Evolutionary conservation across 2,797 vertebrate species (phyloP).

Genomic region (Menidia menidia): DNA sequence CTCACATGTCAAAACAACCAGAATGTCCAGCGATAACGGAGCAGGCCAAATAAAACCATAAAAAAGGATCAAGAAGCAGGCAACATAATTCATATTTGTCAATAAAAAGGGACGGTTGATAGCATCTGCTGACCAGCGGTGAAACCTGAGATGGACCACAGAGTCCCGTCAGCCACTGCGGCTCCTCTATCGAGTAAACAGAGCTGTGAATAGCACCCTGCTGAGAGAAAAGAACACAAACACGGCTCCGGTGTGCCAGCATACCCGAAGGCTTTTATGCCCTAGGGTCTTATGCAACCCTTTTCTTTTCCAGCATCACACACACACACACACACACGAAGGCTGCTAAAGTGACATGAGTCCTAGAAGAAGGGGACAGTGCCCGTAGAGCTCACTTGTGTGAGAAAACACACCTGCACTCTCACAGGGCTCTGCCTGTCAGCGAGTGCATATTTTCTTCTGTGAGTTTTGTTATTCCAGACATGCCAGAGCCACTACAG

Average conservation of each 20-base stretch:
- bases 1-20: conserved; percentile 27
- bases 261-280: conserved; percentile 32
- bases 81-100: conserved; percentile 20
- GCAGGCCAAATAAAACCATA: conserved; percentile 41
- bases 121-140: conserved; percentile 36
- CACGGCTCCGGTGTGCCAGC: conserved; percentile 29
- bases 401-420: conserved; percentile 36
- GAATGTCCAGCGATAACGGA: neutral
- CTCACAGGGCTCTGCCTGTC: conserved; percentile 15
- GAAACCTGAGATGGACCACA: conserved; percentile 64
- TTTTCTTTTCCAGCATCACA: conserved; percentile 28
- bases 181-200: conserved; percentile 71
- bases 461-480: conserved; percentile 31
- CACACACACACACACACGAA: conserved; percentile 5
- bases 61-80: conserved; percentile 36
- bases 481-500: conserved; percentile 51
- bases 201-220: conserved; percentile 51
- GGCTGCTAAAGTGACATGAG: conserved; percentile 17
- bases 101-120: conserved; percentile 37
- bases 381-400: conserved; percentile 13
- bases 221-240: conserved; percentile 63
- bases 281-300: conserved; percentile 41
- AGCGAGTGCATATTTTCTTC: conserved; percentile 15
- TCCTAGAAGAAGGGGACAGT: neutral
- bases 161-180: conserved; percentile 52